Percentiles rank a stretch among this genome's conserved stretches.
Evolutionary conservation across 2,113 vertebrate genomes (phyloP).

Genomic region (Xenopus laevis): DNA sequence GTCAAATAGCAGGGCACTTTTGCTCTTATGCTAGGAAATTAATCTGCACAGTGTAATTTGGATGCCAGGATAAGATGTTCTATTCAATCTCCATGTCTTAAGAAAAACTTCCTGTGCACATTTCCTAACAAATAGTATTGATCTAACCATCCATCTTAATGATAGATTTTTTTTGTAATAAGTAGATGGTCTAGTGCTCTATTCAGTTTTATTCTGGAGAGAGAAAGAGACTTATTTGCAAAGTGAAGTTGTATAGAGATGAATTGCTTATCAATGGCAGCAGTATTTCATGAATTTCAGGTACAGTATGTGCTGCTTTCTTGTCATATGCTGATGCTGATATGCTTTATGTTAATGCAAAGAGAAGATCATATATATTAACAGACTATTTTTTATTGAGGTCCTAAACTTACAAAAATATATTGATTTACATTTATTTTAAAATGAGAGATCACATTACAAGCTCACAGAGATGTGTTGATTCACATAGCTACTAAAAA

Average conservation of each 20-base stretch:
- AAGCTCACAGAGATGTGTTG: too few species aligned
- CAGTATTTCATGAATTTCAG: not conserved
- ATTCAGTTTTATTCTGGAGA: not conserved
- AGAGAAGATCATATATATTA: too few species aligned
- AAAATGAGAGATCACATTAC: too few species aligned
- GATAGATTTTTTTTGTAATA: not conserved
- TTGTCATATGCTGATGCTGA: not conserved
- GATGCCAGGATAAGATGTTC: not conserved
- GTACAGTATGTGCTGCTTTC: not conserved
- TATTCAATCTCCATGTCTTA: constrained; percentile 3
- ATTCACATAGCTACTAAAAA: too few species aligned
- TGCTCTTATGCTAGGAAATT: not conserved
- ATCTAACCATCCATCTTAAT: constrained; percentile 5
- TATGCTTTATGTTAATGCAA: too few species aligned
- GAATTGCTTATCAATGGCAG: not conserved
- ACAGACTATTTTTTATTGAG: too few species aligned
- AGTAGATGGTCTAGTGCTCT: not conserved
- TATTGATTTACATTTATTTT: too few species aligned
- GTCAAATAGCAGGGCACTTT: constrained; percentile 2
- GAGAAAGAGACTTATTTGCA: not conserved
- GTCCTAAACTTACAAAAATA: too few species aligned
- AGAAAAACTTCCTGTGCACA: not conserved
- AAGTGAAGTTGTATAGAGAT: not conserved
- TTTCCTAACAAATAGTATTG: constrained; percentile 6
- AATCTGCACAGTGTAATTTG: constrained; percentile 3